Percentiles rank a stretch among this genome's conserved stretches.
phyloP scores from a whole-genome alignment of 2,797 vertebrate genomes.

The Semaprochilodus insignis region DNA sequence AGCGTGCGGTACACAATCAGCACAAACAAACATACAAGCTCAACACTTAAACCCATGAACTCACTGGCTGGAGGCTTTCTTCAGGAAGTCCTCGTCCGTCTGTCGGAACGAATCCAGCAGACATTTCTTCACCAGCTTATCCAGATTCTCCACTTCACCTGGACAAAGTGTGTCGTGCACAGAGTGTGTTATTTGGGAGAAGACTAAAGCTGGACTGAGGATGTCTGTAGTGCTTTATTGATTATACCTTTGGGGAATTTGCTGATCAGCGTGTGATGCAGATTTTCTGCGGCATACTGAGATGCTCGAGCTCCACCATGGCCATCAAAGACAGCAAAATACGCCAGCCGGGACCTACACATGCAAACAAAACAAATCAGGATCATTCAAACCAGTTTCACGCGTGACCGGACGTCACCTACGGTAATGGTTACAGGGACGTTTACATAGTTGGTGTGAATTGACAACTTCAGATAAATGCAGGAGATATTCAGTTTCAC shows the following conservation, averaged over 20 bases:
- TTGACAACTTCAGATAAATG: too few species aligned
- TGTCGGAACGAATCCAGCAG: slow-evolving; percentile 92
- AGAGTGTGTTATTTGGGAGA: neutral
- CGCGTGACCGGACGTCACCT: too few species aligned
- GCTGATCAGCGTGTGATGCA: slow-evolving; percentile 88
- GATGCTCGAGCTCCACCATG: slow-evolving; percentile 92
- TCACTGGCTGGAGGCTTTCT: slow-evolving; percentile 96
- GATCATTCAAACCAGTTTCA: too few species aligned
- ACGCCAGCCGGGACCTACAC: slow-evolving; percentile 86
- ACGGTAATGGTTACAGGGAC: too few species aligned
- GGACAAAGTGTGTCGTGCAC: slow-evolving; percentile 5
- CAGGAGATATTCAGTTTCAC: too few species aligned
- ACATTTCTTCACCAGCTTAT: slow-evolving; percentile 92
- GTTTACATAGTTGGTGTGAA: too few species aligned
- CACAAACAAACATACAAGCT: neutral
- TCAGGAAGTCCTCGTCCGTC: slow-evolving; percentile 95
- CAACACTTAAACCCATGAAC: slow-evolving; percentile 52
- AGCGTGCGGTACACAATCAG: neutral
- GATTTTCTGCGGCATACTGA: slow-evolving; percentile 89
- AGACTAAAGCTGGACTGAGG: slow-evolving; percentile 29
- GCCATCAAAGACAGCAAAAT: slow-evolving; percentile 95
- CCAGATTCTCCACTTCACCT: slow-evolving; percentile 88
- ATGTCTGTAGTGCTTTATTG: neutral
- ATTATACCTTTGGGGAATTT: slow-evolving; percentile 90
- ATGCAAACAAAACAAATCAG: neutral